phyloP scores from a whole-genome alignment of 2,888 invertebrate species.

The Aleiodes testaceus region DNA sequence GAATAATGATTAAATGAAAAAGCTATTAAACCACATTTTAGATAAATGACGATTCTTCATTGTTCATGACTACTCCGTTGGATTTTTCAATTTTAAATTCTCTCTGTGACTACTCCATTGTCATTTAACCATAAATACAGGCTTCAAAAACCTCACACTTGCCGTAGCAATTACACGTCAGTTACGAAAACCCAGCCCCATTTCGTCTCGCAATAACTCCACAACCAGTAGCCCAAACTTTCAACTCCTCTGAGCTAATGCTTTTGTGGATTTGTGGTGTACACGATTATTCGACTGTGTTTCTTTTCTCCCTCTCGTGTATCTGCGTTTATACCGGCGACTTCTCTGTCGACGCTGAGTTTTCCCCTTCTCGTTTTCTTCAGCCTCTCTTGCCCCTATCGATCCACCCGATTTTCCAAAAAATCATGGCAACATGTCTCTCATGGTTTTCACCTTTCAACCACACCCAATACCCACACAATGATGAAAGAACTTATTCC shows the following conservation, averaged over 20 bases:
- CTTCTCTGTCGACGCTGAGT: conserved; percentile 45
- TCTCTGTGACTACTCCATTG: neutral
- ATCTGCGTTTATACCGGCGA: conserved; percentile 46
- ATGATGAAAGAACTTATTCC: no score
- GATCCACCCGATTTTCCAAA: conserved; percentile 63
- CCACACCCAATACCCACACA: no score
- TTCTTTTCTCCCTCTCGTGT: conserved; percentile 40
- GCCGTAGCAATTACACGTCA: conserved; percentile 16
- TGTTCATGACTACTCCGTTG: neutral
- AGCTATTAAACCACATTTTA: no score
- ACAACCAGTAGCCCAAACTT: conserved; percentile 16
- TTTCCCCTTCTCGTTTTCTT: conserved; percentile 41
- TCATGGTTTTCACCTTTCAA: no score
- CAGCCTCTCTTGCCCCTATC: conserved; percentile 55
- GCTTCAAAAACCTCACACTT: conserved; percentile 20
- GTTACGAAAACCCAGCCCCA: conserved; percentile 23
- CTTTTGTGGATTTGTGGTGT: conserved; percentile 63
- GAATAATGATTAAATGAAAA: no score
- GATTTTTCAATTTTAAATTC: neutral
- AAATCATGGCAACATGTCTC: conserved; percentile 6
- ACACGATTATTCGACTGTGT: conserved; percentile 59
- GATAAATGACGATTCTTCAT: neutral
- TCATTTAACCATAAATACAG: conserved; percentile 5
- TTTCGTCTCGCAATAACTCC: conserved; percentile 38
- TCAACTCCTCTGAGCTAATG: conserved; percentile 45